Base-by-base conservation (phyloP, 35 echinoderm and acorn worm genomes). In the Acanthaster planci region DNA sequence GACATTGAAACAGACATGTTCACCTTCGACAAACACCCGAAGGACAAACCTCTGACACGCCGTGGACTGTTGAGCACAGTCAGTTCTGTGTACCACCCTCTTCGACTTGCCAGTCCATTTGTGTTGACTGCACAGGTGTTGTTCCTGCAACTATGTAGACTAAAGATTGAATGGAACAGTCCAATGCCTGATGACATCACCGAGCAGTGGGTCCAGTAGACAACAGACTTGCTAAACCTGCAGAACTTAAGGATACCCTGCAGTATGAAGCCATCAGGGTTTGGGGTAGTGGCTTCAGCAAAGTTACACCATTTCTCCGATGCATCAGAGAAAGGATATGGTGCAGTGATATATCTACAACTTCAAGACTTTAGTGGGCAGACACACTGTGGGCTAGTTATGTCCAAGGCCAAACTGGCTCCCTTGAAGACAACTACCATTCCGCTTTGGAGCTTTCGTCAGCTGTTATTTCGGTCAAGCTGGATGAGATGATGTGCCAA, bases 261-360 rank as follows among this genome's bases (percentile, higher is more conserved):
- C 60, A 88, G 78, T 21, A 83, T 82, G 51, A 92, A 92, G 47
- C 84, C 90, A 78, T 0, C 36, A 51, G 40, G 40, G 30, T 92
- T 92, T 78, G 85, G 90, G 2, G 34, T 60, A 21, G 60, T 77
- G 8, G 78, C 29, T 38, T 17, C 27, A 67, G 52, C 40, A 2
- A 14, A 91, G 78, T n/a, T 86, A 2, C 89, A 91, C 52, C 76
- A 86, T 38, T 91, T 91, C 56, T 86, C 27, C 26, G 83, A 91
- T 57, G 89, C 89, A 2, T 80, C 30, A 40, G 51, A 77, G 26
- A 76, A 27, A 22, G 89, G 89, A 37, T 91, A 91, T 68, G 75
- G 89, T n/a, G 72, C 78, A 39, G 78, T 75, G 57, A 78, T 52
- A 21, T 91, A 91, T 47, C 44, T 86, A 12, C 51, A 83, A 10